phyloP scores from a whole-genome alignment of 2,888 invertebrate genomes.

The Heliconius ethilla region DNA sequence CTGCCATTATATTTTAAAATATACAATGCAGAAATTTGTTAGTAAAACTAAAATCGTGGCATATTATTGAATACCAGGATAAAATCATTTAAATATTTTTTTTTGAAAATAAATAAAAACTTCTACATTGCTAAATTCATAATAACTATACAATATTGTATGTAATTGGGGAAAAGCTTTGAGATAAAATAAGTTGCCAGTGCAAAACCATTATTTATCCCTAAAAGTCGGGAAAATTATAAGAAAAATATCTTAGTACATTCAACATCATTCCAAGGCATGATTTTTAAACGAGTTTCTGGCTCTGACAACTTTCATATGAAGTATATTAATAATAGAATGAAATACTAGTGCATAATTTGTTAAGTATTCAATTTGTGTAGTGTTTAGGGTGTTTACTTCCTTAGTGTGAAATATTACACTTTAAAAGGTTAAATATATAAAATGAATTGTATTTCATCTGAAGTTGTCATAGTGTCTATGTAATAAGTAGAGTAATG shows the following conservation, averaged over 20 bases:
- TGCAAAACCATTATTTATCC: not conserved
- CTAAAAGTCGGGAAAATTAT: too few species aligned
- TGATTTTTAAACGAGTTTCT: not conserved
- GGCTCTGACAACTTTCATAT: slow-evolving; percentile 8
- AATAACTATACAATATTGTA: not conserved
- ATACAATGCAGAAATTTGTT: not conserved
- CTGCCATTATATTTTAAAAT: not conserved
- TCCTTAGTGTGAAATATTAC: too few species aligned
- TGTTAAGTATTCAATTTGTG: slow-evolving; percentile 14
- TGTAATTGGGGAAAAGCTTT: slow-evolving; percentile 5
- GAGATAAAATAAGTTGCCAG: slow-evolving; percentile 2
- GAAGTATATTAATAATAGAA: not conserved
- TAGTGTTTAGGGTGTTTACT: slow-evolving; percentile 1
- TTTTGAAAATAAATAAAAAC: not conserved
- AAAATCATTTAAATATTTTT: too few species aligned
- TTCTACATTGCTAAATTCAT: not conserved
- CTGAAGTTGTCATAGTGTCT: not conserved
- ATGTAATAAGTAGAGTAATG: not conserved
- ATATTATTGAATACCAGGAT: too few species aligned
- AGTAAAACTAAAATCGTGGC: too few species aligned
- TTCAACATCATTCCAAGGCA: too few species aligned
- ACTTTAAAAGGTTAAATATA: not conserved
- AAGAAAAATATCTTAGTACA: too few species aligned
- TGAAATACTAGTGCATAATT: slow-evolving; percentile 7
- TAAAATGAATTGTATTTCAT: not conserved